Conservation (phyloP, 2,888 invertebrate species). For the Rhingia rostrata region DNA sequence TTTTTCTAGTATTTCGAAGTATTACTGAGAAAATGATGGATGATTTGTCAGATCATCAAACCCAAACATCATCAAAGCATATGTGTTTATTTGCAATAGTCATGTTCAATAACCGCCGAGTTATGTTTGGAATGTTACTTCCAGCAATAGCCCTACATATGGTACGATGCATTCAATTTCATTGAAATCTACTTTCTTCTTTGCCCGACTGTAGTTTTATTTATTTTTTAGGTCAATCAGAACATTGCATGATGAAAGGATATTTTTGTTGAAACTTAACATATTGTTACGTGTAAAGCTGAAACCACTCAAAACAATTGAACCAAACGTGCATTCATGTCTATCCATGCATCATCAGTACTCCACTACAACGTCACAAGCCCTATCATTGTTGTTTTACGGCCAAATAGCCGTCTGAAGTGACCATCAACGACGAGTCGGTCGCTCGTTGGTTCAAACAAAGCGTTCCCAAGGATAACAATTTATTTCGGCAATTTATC, state of each 20-base stretch:
- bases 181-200: constrained; percentile 1
- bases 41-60: no score
- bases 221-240: not conserved
- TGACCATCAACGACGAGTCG: constrained; percentile 21
- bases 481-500: constrained; percentile 55
- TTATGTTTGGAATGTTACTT: no score
- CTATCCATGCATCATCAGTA: not conserved
- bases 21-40: no score
- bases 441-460: constrained; percentile 2
- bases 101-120: no score
- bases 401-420: constrained; percentile 28
- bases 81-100: no score
- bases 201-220: constrained; percentile 3
- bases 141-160: no score
- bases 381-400: not conserved
- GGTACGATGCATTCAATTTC: no score
- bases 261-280: constrained; percentile 22
- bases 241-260: constrained; percentile 27
- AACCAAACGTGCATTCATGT: constrained; percentile 12
- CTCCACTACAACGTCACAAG: not conserved
- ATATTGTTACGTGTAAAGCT: constrained; percentile 45
- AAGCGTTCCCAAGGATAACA: constrained; percentile 32
- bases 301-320: constrained; percentile 37
- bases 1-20: no score
- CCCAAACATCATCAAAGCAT: no score